Evolutionary conservation across 2,797 vertebrate species (phyloP).

Genomic region (Brachyalestes nurse): DNA sequence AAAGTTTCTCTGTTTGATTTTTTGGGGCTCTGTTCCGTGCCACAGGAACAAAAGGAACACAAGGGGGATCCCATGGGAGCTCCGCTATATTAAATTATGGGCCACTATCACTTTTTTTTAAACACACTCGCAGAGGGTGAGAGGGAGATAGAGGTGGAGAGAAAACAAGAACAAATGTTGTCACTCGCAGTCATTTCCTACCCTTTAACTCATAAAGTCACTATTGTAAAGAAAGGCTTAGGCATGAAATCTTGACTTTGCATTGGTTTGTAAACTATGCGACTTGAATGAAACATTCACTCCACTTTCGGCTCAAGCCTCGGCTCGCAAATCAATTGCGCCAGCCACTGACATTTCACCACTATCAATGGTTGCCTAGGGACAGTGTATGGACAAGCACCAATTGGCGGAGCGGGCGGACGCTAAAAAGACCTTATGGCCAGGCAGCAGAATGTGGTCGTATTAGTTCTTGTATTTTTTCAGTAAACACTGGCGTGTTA

Average conservation of each 20-base stretch:
- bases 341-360: constrained; percentile 43
- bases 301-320: constrained; percentile 6
- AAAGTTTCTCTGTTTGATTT: constrained; percentile 49
- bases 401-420: constrained; percentile 33
- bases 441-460: constrained; percentile 36
- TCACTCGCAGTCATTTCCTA: background rate
- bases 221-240: background rate
- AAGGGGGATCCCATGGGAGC: constrained; percentile 5
- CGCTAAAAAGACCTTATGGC: constrained; percentile 48
- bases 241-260: background rate
- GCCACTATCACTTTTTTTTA: background rate
- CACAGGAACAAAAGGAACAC: background rate
- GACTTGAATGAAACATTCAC: constrained; percentile 16
- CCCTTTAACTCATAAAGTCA: background rate
- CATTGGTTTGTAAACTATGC: background rate
- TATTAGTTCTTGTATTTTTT: constrained; percentile 40
- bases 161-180: background rate
- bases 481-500: constrained; percentile 44
- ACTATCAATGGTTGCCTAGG: constrained; percentile 55
- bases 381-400: constrained; percentile 42
- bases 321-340: constrained; percentile 33
- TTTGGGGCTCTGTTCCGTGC: constrained; percentile 8
- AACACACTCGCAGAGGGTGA: background rate
- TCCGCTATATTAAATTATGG: background rate
- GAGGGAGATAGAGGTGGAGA: background rate